A percentile compares a stretch with the other conserved stretches of the same genome.
These are phyloP conservation scores for Galendromus occidentalis DNA, from an alignment of 1,140 invertebrate genomes.

Conservation along the genomic window DNA sequence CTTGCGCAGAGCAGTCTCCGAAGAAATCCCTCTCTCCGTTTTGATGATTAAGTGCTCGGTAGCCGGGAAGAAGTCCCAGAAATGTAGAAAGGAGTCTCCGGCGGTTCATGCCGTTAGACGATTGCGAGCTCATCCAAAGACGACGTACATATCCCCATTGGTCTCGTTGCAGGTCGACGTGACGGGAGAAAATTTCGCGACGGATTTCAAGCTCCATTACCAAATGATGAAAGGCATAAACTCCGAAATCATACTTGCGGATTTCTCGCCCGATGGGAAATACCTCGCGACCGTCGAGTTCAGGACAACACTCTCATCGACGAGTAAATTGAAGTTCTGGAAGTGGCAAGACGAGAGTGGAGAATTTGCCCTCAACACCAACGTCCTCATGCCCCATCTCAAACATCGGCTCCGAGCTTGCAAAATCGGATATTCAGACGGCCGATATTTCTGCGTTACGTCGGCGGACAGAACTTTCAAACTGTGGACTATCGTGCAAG, in stretches of 20 bases:
- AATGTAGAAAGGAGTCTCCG: too few species aligned
- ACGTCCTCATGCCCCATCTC: background rate
- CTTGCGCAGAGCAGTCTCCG: background rate
- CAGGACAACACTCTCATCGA: background rate
- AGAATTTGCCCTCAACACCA: background rate
- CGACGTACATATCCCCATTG: too few species aligned
- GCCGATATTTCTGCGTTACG: background rate
- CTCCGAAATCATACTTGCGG: background rate
- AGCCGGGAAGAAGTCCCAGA: too few species aligned
- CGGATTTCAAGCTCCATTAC: constrained; percentile 3
- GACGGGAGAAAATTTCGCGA: background rate
- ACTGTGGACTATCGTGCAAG: background rate
- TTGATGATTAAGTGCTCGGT: background rate
- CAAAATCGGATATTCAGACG: background rate
- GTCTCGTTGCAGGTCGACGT: background rate
- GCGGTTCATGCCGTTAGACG: too few species aligned
- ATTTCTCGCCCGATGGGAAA: background rate
- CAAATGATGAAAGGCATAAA: background rate
- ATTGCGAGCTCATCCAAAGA: too few species aligned
- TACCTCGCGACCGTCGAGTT: background rate
- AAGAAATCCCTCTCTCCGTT: background rate
- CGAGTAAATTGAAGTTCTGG: constrained; percentile 1
- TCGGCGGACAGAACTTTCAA: background rate
- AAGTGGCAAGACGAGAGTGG: background rate
- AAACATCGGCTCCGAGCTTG: background rate